A percentile compares a stretch with the other conserved stretches of the same genome.
Evolutionary conservation across 2,113 vertebrate species (phyloP).

Genomic region (Myotis davidii): DNA sequence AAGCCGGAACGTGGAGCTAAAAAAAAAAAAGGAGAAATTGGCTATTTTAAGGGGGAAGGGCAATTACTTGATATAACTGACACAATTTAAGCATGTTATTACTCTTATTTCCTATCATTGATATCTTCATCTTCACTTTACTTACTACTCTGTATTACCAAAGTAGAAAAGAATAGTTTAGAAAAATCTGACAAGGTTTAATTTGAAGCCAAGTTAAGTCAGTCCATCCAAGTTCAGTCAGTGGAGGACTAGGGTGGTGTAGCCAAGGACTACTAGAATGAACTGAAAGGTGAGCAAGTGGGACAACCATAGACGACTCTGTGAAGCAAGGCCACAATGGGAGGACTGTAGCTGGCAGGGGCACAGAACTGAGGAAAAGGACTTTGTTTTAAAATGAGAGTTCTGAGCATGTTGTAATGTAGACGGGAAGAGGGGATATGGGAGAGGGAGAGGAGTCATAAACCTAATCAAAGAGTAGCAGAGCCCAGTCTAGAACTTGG

Average conservation of each 20-base stretch:
- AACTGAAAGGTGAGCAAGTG: background rate
- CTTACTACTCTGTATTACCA: background rate
- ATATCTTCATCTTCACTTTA: background rate
- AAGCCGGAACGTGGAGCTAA: constrained; percentile 97
- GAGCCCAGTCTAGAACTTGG: background rate
- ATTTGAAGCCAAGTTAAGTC: background rate
- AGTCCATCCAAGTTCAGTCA: background rate
- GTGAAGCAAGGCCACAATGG: background rate
- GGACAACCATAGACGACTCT: accelerated
- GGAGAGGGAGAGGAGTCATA: background rate
- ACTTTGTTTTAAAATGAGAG: background rate
- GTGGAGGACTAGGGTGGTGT: accelerated
- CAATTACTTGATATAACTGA: background rate
- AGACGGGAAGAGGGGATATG: background rate
- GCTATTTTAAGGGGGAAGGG: background rate
- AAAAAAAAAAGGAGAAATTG: constrained; percentile 56
- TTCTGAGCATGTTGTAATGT: background rate
- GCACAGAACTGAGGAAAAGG: background rate
- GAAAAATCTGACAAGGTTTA: background rate
- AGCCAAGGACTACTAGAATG: background rate
- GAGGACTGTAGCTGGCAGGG: background rate
- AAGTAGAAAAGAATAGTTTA: background rate
- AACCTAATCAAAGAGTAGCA: background rate
- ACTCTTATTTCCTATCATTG: background rate
- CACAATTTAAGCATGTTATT: background rate